Percentiles rank a stretch among this genome's conserved stretches.
phyloP scores from a whole-genome alignment of 2,797 vertebrate genomes.

The Parambassis ranga region DNA sequence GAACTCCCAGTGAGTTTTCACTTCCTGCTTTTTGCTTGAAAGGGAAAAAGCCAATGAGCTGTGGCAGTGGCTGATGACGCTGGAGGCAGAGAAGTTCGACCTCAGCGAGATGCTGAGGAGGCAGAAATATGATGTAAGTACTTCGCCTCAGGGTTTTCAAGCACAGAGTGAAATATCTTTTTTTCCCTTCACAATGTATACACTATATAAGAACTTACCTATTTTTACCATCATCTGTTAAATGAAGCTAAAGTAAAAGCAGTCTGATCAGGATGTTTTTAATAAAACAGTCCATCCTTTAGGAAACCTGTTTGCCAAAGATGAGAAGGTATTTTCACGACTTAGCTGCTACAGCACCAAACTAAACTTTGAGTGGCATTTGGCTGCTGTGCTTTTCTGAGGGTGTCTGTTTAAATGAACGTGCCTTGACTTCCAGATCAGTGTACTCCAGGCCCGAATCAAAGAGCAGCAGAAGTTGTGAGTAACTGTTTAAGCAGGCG shows the following conservation, averaged over 20 bases:
- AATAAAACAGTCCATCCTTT: neutral
- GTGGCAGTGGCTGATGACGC: constrained; percentile 76
- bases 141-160: neutral
- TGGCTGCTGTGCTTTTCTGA: constrained; percentile 10
- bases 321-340: too few relatives aligned
- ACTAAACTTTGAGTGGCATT: too few relatives aligned
- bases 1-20: neutral
- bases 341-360: too few relatives aligned
- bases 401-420: constrained; percentile 53
- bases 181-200: too few relatives aligned
- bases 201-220: too few relatives aligned
- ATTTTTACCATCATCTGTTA: too few relatives aligned
- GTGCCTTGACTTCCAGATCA: constrained; percentile 74
- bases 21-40: neutral
- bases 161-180: too few relatives aligned
- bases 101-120: constrained; percentile 76
- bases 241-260: too few relatives aligned
- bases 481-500: constrained; percentile 60
- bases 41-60: constrained; percentile 79
- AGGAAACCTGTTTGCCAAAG: neutral
- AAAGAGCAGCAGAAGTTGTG: constrained; percentile 78
- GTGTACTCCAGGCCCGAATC: constrained; percentile 71
- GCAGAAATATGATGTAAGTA: constrained; percentile 83
- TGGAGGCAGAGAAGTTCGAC: constrained; percentile 82
- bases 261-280: neutral